Conservation (phyloP, 2,113 vertebrate species). For the Mesembrinibis cayennensis region DNA sequence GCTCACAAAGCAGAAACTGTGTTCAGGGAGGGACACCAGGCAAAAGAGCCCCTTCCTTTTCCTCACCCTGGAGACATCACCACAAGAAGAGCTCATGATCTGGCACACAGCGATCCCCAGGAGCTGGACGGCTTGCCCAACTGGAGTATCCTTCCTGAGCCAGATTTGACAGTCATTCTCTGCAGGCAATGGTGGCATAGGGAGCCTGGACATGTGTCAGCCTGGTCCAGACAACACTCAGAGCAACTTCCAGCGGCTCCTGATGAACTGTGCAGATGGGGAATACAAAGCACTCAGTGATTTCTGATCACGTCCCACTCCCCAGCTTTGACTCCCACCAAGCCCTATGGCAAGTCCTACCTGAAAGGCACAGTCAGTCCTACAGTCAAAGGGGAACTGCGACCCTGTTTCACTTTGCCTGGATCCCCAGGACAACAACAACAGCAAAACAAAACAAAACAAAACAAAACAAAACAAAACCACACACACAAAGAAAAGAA, state of each 20-base stretch:
- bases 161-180: neutral
- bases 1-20: neutral
- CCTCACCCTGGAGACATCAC: neutral
- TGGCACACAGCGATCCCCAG: fast-evolving
- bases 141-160: neutral
- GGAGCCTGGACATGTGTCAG: neutral
- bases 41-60: neutral
- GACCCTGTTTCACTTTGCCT: neutral
- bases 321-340: neutral
- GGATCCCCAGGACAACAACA: neutral
- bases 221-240: neutral
- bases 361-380: neutral
- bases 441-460: neutral
- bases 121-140: neutral
- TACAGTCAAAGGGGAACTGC: neutral
- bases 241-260: neutral
- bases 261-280: neutral
- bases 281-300: neutral
- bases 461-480: neutral
- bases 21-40: neutral
- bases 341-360: neutral
- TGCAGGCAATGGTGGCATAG: neutral
- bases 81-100: neutral
- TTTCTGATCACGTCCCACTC: neutral
- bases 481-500: neutral